Evolutionary conservation across 2,797 vertebrate genomes (phyloP).

Genomic region (Notamacropus eugenii): DNA sequence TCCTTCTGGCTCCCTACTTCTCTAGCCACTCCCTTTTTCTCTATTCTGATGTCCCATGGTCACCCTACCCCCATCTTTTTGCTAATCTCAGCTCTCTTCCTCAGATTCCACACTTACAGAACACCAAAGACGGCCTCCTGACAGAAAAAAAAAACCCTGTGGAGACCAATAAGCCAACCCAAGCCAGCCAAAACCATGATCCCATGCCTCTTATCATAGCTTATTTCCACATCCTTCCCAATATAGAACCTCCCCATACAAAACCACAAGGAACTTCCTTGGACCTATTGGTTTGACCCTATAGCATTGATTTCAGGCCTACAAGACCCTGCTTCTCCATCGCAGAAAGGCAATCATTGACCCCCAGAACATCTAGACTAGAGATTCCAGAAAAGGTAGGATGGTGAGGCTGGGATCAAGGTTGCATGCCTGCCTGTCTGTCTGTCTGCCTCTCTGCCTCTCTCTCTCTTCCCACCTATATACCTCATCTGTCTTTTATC

Average conservation of each 20-base stretch:
- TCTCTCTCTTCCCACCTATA: background rate
- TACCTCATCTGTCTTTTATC: background rate
- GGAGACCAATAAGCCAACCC: background rate
- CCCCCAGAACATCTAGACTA: background rate
- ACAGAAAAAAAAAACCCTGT: background rate
- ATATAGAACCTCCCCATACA: too few species aligned
- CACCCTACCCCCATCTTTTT: background rate
- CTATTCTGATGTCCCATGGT: background rate
- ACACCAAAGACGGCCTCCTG: background rate
- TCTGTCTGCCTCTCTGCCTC: background rate
- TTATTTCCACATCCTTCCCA: background rate
- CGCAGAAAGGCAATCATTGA: background rate
- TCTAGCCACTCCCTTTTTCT: background rate
- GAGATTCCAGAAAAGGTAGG: background rate
- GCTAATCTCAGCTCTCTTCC: background rate
- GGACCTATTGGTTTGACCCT: background rate
- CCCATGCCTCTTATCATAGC: too few species aligned
- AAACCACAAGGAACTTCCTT: background rate
- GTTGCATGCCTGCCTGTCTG: background rate
- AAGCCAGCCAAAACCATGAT: background rate
- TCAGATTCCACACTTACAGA: background rate
- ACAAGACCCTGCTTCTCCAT: background rate
- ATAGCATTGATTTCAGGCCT: background rate
- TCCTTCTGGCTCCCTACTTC: background rate
- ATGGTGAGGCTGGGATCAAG: background rate